phyloP scores from a whole-genome alignment of 2,113 vertebrate species.

The Hymenochirus boettgeri region DNA sequence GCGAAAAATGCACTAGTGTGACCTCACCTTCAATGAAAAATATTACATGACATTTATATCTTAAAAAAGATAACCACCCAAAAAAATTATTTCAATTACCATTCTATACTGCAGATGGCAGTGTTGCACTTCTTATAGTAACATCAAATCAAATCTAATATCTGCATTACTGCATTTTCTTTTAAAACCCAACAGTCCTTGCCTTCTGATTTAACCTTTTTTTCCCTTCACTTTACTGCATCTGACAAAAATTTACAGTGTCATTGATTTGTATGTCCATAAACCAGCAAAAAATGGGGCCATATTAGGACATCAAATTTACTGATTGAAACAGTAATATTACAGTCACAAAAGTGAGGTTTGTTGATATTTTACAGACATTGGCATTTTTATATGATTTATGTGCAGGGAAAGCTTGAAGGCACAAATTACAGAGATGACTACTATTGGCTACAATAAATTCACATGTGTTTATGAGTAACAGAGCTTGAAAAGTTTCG shows the following conservation, averaged over 20 bases:
- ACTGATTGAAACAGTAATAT: background rate
- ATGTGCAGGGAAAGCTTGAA: background rate
- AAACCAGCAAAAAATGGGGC: background rate
- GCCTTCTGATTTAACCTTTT: constrained; percentile 8
- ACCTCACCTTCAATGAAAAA: too few relatives aligned
- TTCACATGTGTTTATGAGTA: too few relatives aligned
- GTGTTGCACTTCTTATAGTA: background rate
- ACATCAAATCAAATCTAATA: background rate
- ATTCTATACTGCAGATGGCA: constrained; percentile 10
- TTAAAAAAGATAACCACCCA: too few relatives aligned
- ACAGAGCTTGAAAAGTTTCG: too few relatives aligned
- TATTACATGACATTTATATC: too few relatives aligned
- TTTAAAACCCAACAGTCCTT: background rate
- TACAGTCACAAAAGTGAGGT: background rate
- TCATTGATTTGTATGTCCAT: constrained; percentile 27
- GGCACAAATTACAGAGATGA: background rate
- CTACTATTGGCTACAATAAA: too few relatives aligned
- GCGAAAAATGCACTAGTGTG: too few relatives aligned
- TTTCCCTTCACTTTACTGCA: constrained; percentile 1
- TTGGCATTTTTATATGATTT: constrained; percentile 5
- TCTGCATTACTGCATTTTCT: background rate
- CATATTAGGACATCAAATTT: constrained; percentile 13
- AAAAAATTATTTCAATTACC: too few relatives aligned
- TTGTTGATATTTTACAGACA: background rate
- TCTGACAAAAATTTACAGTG: constrained; percentile 24